phyloP scores from a whole-genome alignment of 2,113 vertebrate genomes.

The Phylloscopus trochiloides region DNA sequence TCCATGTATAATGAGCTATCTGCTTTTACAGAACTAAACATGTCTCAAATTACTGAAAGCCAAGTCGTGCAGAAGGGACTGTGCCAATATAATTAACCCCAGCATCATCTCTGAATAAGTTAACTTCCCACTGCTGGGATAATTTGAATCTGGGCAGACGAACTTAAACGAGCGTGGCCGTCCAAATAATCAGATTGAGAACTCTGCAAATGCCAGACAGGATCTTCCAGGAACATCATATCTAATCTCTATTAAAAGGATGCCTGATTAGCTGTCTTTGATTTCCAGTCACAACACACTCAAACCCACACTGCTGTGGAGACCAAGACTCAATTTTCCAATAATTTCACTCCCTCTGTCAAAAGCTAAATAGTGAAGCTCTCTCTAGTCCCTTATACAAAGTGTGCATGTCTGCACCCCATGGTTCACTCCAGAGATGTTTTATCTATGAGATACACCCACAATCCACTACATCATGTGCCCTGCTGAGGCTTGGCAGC shows the following conservation, averaged over 20 bases:
- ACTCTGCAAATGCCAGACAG: background rate
- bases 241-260: background rate
- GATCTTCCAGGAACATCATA: background rate
- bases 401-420: accelerated
- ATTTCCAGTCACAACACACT: constrained; percentile 42
- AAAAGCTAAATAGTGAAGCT: background rate
- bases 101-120: constrained; percentile 4
- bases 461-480: background rate
- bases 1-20: constrained; percentile 3
- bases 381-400: accelerated
- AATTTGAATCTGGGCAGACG: background rate
- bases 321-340: background rate
- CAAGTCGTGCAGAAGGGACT: background rate
- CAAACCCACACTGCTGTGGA: background rate
- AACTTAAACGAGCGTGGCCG: background rate
- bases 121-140: background rate
- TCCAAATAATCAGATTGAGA: background rate
- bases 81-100: constrained; percentile 3
- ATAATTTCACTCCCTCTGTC: background rate
- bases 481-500: background rate
- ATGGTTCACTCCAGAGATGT: background rate
- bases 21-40: background rate
- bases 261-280: background rate
- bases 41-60: background rate
- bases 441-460: background rate